Evolutionary conservation across 2,113 vertebrate genomes (phyloP).

Genomic region (Cricetomys ansorgei): DNA sequence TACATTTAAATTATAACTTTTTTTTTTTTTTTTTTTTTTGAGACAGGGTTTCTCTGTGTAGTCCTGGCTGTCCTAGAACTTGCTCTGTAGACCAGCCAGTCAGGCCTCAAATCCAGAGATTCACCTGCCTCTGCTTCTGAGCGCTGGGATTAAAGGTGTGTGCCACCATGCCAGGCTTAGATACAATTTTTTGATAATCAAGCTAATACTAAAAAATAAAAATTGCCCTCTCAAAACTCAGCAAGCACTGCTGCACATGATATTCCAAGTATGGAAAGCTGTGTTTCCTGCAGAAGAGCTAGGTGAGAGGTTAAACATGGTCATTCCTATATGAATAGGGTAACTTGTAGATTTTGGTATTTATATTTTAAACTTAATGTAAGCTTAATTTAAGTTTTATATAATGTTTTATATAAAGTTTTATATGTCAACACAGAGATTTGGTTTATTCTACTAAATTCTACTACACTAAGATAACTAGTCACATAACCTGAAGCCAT

Average conservation of each 20-base stretch:
- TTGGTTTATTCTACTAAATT: not conserved
- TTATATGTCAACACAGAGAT: not conserved
- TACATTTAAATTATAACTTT: not conserved
- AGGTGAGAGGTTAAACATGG: not conserved
- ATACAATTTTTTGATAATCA: not conserved
- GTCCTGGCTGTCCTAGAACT: not conserved
- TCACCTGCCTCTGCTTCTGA: not conserved
- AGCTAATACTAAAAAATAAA: constrained; percentile 46
- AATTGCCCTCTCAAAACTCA: not conserved
- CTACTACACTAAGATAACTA: not conserved
- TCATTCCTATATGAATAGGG: not conserved
- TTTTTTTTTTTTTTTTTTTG: not conserved
- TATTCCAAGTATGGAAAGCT: not conserved
- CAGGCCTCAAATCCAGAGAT: not conserved
- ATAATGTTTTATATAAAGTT: constrained; percentile 7
- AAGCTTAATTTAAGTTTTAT: constrained; percentile 3
- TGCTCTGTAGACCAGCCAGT: not conserved
- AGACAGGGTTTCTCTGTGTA: not conserved
- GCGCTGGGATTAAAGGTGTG: not conserved
- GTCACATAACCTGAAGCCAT: not conserved
- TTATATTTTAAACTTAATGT: constrained; percentile 28
- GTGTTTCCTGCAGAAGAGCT: not conserved
- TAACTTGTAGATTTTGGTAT: not conserved
- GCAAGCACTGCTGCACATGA: not conserved
- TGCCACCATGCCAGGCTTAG: not conserved